Conservation (phyloP, 2,797 vertebrate species). For the Protosalanx chinensis region DNA sequence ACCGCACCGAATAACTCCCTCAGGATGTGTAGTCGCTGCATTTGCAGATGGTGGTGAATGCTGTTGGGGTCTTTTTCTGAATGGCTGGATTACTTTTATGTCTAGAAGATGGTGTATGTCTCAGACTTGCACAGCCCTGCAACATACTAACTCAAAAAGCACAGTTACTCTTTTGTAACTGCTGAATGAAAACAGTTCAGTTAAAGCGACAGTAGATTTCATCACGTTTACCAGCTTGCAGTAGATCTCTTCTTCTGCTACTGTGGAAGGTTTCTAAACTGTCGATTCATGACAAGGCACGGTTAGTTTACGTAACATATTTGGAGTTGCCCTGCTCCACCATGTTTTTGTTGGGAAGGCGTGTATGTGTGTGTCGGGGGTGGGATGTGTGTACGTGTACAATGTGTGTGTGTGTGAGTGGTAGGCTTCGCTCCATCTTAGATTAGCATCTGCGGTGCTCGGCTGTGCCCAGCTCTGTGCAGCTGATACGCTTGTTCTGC, state of each 20-base stretch:
- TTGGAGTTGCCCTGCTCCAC: background rate
- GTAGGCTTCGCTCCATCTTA: constrained; percentile 5
- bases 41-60: background rate
- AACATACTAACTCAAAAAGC: background rate
- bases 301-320: background rate
- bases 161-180: no score
- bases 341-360: background rate
- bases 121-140: background rate
- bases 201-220: constrained; percentile 18
- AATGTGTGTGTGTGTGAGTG: background rate
- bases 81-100: background rate
- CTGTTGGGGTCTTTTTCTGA: background rate
- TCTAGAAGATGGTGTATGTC: background rate
- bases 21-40: background rate
- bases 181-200: background rate
- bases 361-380: background rate
- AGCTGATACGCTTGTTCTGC: constrained; percentile 10
- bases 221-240: background rate
- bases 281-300: constrained; percentile 7
- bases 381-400: no score
- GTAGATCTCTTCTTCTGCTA: constrained; percentile 20
- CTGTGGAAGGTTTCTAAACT: constrained; percentile 19
- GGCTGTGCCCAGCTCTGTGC: constrained; percentile 2
- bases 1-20: background rate
- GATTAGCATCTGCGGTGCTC: constrained; percentile 10